Conservation (phyloP, 2,113 vertebrate species). For the Odocoileus hemionus region DNA sequence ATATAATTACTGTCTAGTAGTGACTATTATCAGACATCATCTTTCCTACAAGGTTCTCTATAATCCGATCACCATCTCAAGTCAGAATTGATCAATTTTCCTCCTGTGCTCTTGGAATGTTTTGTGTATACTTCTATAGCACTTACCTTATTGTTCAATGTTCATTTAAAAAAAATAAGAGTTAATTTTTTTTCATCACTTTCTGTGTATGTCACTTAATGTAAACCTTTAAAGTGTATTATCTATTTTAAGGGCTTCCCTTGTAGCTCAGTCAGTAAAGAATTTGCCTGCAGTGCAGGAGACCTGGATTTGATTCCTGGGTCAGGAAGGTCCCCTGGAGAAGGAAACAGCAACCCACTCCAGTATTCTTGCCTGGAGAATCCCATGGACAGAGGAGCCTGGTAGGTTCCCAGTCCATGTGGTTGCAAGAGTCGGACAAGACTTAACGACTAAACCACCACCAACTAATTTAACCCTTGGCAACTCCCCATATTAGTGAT, state of each 20-base stretch:
- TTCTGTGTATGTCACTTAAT: not conserved
- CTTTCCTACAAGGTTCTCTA: not conserved
- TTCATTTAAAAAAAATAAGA: not conserved
- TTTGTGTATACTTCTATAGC: not conserved
- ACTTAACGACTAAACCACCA: not conserved
- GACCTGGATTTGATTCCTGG: not conserved
- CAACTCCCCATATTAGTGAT: not conserved
- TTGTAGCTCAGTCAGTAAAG: not conserved
- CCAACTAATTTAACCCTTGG: not conserved
- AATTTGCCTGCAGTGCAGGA: not conserved
- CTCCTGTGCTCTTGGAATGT: not conserved
- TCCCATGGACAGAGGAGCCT: not conserved
- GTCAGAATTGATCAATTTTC: not conserved
- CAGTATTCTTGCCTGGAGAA: not conserved
- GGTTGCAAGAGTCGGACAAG: not conserved
- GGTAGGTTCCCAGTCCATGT: not conserved
- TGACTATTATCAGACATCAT: not conserved
- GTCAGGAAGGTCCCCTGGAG: not conserved
- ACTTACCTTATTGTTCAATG: not conserved
- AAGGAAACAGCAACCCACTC: not conserved
- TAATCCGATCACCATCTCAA: not conserved
- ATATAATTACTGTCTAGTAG: not conserved
- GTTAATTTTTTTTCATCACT: not conserved
- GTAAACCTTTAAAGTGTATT: not conserved
- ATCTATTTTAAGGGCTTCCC: not conserved